These are phyloP conservation scores for Ameiurus melas DNA, from an alignment of 2,113 vertebrate genomes.

Conservation along the genomic window DNA sequence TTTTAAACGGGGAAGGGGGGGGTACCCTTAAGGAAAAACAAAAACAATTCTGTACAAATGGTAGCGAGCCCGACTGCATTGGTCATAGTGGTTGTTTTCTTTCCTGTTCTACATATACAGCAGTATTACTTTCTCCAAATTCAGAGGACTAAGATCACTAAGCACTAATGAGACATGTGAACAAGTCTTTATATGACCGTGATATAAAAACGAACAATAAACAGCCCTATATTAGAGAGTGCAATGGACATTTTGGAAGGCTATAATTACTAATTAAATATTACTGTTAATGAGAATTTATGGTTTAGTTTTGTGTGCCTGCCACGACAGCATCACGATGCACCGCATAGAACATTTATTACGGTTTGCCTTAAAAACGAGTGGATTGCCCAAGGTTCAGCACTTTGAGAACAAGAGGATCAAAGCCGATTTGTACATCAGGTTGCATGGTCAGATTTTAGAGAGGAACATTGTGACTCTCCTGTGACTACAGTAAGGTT, in stretches of 20 bases:
- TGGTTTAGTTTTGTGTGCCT: not conserved
- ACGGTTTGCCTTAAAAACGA: constrained; percentile 10
- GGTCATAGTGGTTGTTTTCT: not conserved
- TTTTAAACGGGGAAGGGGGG: not conserved
- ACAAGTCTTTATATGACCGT: not conserved
- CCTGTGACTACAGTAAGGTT: constrained; percentile 64
- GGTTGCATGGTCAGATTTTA: constrained; percentile 49
- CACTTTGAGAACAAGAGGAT: constrained; percentile 11
- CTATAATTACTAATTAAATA: constrained; percentile 1
- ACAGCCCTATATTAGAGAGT: not conserved
- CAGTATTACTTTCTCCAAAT: not conserved
- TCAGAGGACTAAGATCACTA: not conserved
- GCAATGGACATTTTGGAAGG: not conserved
- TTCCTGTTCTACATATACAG: not conserved
- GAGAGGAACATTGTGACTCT: constrained; percentile 66
- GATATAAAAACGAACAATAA: constrained; percentile 5
- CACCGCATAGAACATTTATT: constrained; percentile 7
- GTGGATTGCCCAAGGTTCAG: constrained; percentile 21
- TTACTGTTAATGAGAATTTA: not conserved
- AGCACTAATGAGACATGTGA: not conserved
- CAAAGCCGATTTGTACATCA: constrained; percentile 43
- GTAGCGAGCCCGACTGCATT: constrained; percentile 1
- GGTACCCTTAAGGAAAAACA: not conserved
- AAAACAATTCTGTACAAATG: not conserved
- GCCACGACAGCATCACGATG: not conserved